A percentile compares a stretch with the other conserved stretches of the same genome.
Evolutionary conservation across 2,888 invertebrate species (phyloP).

Genomic region (Scaptomyza flava): DNA sequence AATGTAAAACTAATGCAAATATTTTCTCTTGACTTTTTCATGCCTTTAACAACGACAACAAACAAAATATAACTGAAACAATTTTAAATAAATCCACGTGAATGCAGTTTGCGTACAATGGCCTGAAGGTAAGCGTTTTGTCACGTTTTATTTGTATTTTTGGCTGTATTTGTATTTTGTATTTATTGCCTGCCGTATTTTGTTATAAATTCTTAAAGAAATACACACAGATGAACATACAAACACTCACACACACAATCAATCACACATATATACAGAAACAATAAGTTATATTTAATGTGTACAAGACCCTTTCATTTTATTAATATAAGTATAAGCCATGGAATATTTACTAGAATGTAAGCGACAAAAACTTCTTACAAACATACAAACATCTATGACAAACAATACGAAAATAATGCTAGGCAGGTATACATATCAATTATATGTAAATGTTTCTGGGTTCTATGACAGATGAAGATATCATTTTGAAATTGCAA

Average conservation of each 20-base stretch:
- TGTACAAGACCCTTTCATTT: conserved; percentile 39
- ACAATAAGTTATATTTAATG: conserved; percentile 56
- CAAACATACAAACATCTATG: conserved; percentile 12
- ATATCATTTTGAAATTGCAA: conserved; percentile 41
- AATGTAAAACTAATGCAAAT: conserved; percentile 66
- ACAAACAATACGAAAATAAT: conserved; percentile 24
- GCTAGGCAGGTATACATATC: conserved; percentile 31
- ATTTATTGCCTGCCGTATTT: conserved; percentile 78
- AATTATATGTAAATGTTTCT: conserved; percentile 15
- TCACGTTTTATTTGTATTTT: conserved; percentile 36
- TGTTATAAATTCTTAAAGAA: conserved; percentile 60
- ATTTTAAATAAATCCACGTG: conserved; percentile 52
- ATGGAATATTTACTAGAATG: conserved; percentile 37
- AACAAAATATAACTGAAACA: conserved; percentile 16
- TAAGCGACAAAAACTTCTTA: conserved; percentile 32
- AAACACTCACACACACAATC: conserved; percentile 29
- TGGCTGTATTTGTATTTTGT: conserved; percentile 68
- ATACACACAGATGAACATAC: conserved; percentile 31
- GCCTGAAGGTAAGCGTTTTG: conserved; percentile 91
- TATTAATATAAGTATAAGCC: conserved; percentile 44
- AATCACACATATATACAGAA: conserved; percentile 35
- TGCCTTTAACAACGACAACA: conserved; percentile 44
- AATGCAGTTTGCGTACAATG: conserved; percentile 94
- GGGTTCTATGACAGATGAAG: conserved; percentile 45
- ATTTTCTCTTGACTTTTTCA: conserved; percentile 73